These are phyloP conservation scores for Megalopta genalis DNA, from an alignment of 1,140 invertebrate genomes.

Conservation along the genomic window DNA sequence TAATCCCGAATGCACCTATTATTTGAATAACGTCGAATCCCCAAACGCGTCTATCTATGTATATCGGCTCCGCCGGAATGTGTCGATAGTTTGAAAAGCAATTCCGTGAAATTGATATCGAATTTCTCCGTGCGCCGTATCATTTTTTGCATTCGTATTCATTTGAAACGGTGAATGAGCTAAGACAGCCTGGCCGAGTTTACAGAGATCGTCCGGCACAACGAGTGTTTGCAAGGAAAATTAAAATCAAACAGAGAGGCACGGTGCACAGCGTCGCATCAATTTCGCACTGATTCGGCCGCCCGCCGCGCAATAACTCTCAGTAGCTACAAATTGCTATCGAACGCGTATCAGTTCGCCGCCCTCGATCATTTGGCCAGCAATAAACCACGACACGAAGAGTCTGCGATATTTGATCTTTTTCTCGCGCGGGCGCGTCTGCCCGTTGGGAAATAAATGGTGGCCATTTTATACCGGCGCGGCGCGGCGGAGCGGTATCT, in stretches of 20 bases:
- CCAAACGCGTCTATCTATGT: no score
- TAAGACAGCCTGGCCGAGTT: neutral
- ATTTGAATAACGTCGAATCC: no score
- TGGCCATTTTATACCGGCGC: neutral
- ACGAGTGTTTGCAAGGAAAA: constrained; percentile 52
- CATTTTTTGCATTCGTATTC: neutral
- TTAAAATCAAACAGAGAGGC: constrained; percentile 58
- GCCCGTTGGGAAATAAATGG: constrained; percentile 23
- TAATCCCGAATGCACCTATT: no score
- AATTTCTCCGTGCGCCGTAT: no score
- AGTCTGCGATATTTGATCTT: constrained; percentile 43
- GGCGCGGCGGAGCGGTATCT: neutral
- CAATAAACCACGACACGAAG: constrained; percentile 42
- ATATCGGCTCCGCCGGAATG: no score
- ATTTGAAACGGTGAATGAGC: no score
- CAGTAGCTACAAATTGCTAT: constrained; percentile 44
- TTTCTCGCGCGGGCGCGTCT: constrained; percentile 18
- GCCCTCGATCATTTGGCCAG: constrained; percentile 45
- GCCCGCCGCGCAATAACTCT: constrained; percentile 41
- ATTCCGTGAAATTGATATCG: no score
- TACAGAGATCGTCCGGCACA: constrained; percentile 17
- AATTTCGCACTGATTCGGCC: constrained; percentile 42
- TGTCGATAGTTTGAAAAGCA: no score
- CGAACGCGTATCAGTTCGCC: constrained; percentile 46
- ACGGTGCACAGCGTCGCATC: constrained; percentile 42